phyloP scores from a whole-genome alignment of 2,113 vertebrate genomes.

The Pungitius pungitius region DNA sequence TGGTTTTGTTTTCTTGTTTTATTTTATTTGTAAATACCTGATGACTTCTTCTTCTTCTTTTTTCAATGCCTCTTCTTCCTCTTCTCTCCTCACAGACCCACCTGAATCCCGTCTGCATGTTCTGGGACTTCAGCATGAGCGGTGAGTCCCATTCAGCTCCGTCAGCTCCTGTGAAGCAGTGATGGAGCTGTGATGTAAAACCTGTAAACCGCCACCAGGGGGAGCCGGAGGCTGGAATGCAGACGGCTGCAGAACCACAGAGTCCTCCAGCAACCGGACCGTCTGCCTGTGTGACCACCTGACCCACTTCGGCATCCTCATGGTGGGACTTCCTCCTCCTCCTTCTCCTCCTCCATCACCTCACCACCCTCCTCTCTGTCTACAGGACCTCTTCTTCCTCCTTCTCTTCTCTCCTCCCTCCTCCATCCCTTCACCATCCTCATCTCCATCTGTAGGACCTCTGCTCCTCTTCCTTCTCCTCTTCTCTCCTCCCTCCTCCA shows the following conservation, averaged over 20 bases:
- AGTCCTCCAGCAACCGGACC: constrained; percentile 82
- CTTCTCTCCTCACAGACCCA: constrained; percentile 71
- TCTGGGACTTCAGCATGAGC: constrained; percentile 93
- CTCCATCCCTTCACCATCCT: too few relatives aligned
- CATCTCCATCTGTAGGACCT: constrained; percentile 78
- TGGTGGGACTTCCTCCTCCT: constrained; percentile 62
- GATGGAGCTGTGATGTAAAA: not conserved
- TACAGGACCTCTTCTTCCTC: too few relatives aligned
- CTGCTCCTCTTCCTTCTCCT: not conserved
- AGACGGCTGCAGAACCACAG: constrained; percentile 78
- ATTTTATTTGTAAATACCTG: too few relatives aligned
- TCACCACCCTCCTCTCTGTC: too few relatives aligned
- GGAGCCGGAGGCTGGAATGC: constrained; percentile 89
- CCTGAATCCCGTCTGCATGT: constrained; percentile 84
- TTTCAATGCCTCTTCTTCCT: too few relatives aligned
- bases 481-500: not conserved
- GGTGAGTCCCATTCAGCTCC: constrained; percentile 74
- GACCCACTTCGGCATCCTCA: constrained; percentile 94
- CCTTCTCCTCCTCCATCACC: not conserved
- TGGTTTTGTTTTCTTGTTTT: not conserved
- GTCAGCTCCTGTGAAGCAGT: not conserved
- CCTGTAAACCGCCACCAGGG: constrained; percentile 71
- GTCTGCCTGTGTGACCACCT: constrained; percentile 92
- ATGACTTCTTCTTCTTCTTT: not conserved
- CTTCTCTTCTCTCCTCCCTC: too few relatives aligned